Conservation (phyloP, 2,888 invertebrate species). For the Mesorhabditis spiculigera region DNA sequence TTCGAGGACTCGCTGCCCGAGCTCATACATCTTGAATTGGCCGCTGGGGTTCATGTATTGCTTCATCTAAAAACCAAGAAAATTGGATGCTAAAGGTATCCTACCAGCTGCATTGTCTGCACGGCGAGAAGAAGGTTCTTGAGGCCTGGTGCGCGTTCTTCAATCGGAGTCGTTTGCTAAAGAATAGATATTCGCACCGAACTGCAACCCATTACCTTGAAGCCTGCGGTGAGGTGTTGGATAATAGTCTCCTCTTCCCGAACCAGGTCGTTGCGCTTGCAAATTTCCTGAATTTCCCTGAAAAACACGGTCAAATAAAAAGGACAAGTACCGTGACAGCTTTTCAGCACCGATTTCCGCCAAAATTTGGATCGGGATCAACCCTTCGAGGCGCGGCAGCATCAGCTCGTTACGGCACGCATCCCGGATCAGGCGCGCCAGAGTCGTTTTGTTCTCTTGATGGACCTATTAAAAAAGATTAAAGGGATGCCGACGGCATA, state of each 20-base stretch:
- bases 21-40: background rate
- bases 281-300: background rate
- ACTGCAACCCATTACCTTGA: background rate
- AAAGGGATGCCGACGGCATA: too few species aligned
- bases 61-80: background rate
- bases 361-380: slow-evolving; percentile 17
- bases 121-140: background rate
- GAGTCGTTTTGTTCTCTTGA: slow-evolving; percentile 15
- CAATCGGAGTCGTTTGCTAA: background rate
- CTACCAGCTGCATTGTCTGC: background rate
- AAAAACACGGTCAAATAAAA: background rate
- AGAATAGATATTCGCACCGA: background rate
- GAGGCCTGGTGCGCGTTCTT: background rate
- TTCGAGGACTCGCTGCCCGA: background rate
- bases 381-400: slow-evolving; percentile 18
- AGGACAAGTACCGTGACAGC: slow-evolving; percentile 13
- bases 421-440: slow-evolving; percentile 21
- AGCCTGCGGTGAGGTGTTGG: background rate
- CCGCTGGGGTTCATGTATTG: background rate
- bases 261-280: background rate
- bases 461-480: slow-evolving; percentile 13
- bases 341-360: slow-evolving; percentile 20
- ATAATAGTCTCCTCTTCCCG: background rate
- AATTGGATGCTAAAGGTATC: background rate
- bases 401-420: slow-evolving; percentile 13